Evolutionary conservation across 2,888 invertebrate species (phyloP).

Genomic region (Mesodorylaimus sp.): DNA sequence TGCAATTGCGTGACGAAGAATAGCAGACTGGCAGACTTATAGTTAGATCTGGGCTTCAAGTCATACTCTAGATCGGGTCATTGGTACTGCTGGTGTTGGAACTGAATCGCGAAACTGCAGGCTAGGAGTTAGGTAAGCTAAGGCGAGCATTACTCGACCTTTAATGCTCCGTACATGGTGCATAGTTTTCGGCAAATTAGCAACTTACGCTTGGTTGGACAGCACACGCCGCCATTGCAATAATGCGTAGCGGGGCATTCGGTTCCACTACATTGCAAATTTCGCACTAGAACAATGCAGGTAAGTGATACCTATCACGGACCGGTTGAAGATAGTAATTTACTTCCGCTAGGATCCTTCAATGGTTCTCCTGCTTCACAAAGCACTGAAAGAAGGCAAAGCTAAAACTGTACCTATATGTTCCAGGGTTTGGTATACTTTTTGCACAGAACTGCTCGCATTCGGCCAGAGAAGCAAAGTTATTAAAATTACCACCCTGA

Average conservation of each 20-base stretch:
- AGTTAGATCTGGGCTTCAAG: too few relatives aligned
- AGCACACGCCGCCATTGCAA: constrained; percentile 21
- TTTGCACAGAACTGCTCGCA: constrained; percentile 25
- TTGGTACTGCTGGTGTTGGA: too few relatives aligned
- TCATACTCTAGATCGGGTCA: too few relatives aligned
- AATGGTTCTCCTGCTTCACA: constrained; percentile 28
- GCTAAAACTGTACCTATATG: neutral
- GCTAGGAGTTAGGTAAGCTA: too few relatives aligned
- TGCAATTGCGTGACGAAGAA: too few relatives aligned
- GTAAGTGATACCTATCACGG: too few relatives aligned
- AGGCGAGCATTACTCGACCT: too few relatives aligned
- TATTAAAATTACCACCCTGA: constrained; percentile 23
- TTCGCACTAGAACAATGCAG: too few relatives aligned
- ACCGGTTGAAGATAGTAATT: constrained; percentile 18
- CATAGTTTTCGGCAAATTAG: too few relatives aligned
- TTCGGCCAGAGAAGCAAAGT: constrained; percentile 24
- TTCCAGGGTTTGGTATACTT: neutral
- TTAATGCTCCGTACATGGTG: too few relatives aligned
- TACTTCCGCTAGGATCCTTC: constrained; percentile 24
- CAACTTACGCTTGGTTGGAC: constrained; percentile 17
- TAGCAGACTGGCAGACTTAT: too few relatives aligned
- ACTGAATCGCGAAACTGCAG: too few relatives aligned
- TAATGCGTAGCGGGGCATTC: constrained; percentile 26
- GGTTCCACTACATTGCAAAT: constrained; percentile 25
- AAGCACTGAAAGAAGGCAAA: constrained; percentile 16